phyloP scores from a whole-genome alignment of 2,797 vertebrate genomes.

The Pseudochirops corinnae region DNA sequence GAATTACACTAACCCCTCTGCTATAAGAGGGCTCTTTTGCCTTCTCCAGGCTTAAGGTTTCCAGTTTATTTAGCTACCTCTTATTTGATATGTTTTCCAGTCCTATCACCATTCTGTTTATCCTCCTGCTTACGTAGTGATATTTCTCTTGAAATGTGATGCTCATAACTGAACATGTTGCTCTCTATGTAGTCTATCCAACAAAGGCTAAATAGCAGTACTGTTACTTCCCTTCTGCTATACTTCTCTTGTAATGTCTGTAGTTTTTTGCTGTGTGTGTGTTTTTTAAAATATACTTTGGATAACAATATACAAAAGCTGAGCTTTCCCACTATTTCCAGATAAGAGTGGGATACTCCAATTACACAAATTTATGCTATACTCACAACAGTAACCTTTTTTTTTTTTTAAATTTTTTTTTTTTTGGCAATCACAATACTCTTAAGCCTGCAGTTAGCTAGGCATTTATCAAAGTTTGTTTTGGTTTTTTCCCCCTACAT shows the following conservation, averaged over 20 bases:
- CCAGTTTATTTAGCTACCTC: not conserved
- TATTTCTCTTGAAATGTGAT: not conserved
- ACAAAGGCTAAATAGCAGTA: not conserved
- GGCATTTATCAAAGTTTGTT: not conserved
- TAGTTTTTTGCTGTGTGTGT: not conserved
- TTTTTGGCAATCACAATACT: not conserved
- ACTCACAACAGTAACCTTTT: not conserved
- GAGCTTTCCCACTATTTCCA: not conserved
- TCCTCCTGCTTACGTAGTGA: not conserved
- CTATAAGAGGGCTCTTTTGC: not conserved
- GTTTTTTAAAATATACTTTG: not conserved
- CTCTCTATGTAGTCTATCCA: not conserved
- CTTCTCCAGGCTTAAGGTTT: not conserved
- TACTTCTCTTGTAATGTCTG: not conserved
- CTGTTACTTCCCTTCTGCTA: not conserved
- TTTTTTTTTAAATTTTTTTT: not conserved
- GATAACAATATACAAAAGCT: not conserved
- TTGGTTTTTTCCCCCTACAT: not conserved
- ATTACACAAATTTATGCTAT: not conserved
- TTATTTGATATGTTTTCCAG: not conserved
- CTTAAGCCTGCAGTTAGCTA: not conserved
- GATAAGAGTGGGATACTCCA: not conserved
- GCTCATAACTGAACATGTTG: not conserved
- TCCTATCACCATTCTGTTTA: not conserved
- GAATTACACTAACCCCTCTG: not conserved